These are phyloP conservation scores for Dynastes tityus DNA, from an alignment of 2,888 invertebrate genomes.

Conservation along the genomic window DNA sequence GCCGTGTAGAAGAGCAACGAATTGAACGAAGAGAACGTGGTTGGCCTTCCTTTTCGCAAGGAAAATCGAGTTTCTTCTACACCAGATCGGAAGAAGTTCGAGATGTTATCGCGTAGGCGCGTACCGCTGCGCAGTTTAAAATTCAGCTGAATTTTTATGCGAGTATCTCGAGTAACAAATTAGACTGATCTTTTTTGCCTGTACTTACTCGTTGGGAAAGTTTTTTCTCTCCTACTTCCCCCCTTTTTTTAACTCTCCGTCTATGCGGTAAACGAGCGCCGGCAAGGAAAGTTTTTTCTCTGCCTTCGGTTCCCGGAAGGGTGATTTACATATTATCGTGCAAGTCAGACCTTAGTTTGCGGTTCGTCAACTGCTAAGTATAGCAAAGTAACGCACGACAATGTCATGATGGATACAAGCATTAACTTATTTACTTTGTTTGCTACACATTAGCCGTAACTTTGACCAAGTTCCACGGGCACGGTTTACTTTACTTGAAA, in stretches of 20 bases:
- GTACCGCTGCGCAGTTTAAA: constrained; percentile 14
- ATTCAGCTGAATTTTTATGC: constrained; percentile 42
- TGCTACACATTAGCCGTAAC: too few species aligned
- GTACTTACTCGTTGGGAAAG: constrained; percentile 25
- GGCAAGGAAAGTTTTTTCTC: constrained; percentile 20
- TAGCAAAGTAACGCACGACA: too few species aligned
- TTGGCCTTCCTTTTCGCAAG: neutral
- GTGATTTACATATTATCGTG: constrained; percentile 38
- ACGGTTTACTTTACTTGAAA: too few species aligned
- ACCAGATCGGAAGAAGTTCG: constrained; percentile 26
- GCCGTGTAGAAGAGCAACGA: neutral
- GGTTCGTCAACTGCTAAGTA: neutral
- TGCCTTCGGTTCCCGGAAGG: neutral
- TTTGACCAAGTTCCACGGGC: too few species aligned
- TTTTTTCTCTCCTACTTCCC: constrained; percentile 3
- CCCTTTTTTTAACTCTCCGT: neutral
- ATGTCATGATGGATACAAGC: too few species aligned
- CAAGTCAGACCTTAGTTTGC: neutral
- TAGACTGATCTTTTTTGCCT: constrained; percentile 44
- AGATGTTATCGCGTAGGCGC: constrained; percentile 26
- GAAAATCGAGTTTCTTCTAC: constrained; percentile 36
- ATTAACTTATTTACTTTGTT: too few species aligned
- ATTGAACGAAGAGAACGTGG: neutral
- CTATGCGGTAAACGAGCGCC: constrained; percentile 19
- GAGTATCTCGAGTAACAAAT: constrained; percentile 42